A percentile compares a stretch with the other conserved stretches of the same genome.
phyloP scores from a whole-genome alignment of 2,888 invertebrate genomes.

The Deilephila elpenor region DNA sequence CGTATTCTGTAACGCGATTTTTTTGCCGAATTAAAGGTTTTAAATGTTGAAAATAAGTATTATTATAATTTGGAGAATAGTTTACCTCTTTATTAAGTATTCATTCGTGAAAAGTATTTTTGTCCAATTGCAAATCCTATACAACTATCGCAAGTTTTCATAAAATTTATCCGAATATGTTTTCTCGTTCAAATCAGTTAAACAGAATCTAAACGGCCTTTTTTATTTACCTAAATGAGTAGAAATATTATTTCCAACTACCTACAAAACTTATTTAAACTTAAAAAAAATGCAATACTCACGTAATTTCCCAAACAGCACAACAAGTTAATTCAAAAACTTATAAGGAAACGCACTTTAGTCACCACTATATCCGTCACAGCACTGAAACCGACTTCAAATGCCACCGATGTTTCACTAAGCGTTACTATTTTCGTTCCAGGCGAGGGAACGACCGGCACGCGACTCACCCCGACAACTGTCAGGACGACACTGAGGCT shows the following conservation, averaged over 20 bases:
- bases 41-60: too few species aligned
- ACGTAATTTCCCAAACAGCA: neutral
- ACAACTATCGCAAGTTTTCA: too few species aligned
- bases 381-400: constrained; percentile 38
- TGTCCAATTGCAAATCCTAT: too few species aligned
- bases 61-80: too few species aligned
- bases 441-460: constrained; percentile 7
- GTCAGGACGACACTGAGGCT: constrained; percentile 59
- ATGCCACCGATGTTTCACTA: constrained; percentile 46
- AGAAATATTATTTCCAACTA: too few species aligned
- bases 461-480: constrained; percentile 55
- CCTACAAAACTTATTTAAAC: neutral
- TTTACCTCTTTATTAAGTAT: too few species aligned
- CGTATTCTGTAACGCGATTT: neutral
- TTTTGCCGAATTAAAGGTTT: neutral
- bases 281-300: constrained; percentile 8
- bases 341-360: constrained; percentile 26
- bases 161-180: too few species aligned
- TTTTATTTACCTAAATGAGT: too few species aligned
- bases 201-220: too few species aligned
- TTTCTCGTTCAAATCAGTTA: too few species aligned
- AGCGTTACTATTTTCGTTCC: constrained; percentile 66
- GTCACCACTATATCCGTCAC: constrained; percentile 40
- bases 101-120: too few species aligned
- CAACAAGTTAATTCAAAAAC: neutral